phyloP scores from a whole-genome alignment of 2,888 invertebrate genomes.

The Euzophera pinguis region DNA sequence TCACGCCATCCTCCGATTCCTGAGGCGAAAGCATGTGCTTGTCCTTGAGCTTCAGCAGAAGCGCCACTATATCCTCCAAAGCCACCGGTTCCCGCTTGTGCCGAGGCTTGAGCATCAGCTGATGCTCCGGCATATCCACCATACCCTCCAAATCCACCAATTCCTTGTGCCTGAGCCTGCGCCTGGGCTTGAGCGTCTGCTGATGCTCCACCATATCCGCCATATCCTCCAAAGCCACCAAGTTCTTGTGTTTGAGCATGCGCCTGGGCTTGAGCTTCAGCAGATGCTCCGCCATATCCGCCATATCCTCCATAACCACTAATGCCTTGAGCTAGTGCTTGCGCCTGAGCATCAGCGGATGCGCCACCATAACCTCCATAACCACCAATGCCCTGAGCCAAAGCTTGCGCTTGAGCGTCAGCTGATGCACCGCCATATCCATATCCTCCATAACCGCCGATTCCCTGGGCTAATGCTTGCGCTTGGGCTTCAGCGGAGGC shows the following conservation, averaged over 20 bases:
- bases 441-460: slow-evolving; percentile 3
- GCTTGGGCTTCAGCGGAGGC: slow-evolving; percentile 9
- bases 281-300: slow-evolving; percentile 4
- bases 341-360: background rate
- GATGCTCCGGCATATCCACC: slow-evolving; percentile 4
- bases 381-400: background rate
- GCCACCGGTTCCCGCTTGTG: slow-evolving; percentile 16
- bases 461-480: slow-evolving; percentile 15
- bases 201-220: background rate
- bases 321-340: background rate
- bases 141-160: background rate
- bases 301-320: slow-evolving; percentile 19
- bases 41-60: slow-evolving; percentile 17
- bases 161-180: slow-evolving; percentile 11
- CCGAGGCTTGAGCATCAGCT: slow-evolving; percentile 16
- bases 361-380: background rate
- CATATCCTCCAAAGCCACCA: background rate
- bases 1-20: slow-evolving; percentile 15
- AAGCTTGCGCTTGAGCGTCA: slow-evolving; percentile 4
- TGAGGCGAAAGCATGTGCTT: too few relatives aligned
- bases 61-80: slow-evolving; percentile 19
- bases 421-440: background rate
- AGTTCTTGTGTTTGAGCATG: slow-evolving; percentile 14
- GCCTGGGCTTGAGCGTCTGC: slow-evolving; percentile 11
- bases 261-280: slow-evolving; percentile 12